phyloP scores from a whole-genome alignment of 2,888 invertebrate genomes.

The Sipha maydis region DNA sequence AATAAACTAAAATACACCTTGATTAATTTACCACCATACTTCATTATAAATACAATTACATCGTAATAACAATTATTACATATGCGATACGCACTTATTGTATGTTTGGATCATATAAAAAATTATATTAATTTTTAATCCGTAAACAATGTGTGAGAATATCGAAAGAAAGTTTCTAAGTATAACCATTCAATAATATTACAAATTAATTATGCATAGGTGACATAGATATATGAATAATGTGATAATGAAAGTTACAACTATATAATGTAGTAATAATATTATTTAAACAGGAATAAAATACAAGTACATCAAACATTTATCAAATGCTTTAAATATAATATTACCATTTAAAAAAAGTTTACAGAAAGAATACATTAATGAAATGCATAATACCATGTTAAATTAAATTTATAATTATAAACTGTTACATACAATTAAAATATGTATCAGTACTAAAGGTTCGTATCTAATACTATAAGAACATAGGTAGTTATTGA shows the following conservation, averaged over 20 bases:
- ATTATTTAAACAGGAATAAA: neutral
- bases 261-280: neutral
- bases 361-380: too few relatives aligned
- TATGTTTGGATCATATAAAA: neutral
- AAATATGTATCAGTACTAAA: too few relatives aligned
- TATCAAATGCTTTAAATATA: neutral
- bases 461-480: too few relatives aligned
- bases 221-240: neutral
- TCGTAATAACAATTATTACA: neutral
- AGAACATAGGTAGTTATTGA: too few relatives aligned
- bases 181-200: neutral
- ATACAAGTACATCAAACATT: neutral
- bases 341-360: too few relatives aligned
- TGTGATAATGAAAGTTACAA: constrained; percentile 19
- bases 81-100: neutral
- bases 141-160: neutral
- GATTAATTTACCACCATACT: neutral
- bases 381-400: too few relatives aligned
- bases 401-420: too few relatives aligned
- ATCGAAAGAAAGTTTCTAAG: constrained; percentile 1
- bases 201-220: neutral
- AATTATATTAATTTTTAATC: neutral
- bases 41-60: neutral
- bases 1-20: neutral
- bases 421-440: too few relatives aligned